A percentile compares a stretch with the other conserved stretches of the same genome.
Conservation (phyloP, 1,140 invertebrate genomes). For the Callitettix versicolor region DNA sequence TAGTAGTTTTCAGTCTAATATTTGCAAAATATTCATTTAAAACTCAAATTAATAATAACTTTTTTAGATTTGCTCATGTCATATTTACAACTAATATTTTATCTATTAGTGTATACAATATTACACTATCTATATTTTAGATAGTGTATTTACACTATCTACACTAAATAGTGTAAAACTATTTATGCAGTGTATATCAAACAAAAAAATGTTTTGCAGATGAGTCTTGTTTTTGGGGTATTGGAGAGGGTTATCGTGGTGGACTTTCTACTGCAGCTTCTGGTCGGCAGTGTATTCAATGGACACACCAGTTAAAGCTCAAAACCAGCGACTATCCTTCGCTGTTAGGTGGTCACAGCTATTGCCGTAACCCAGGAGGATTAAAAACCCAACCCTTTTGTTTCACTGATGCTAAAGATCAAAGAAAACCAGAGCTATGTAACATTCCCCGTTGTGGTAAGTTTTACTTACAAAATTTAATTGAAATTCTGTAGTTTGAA, state of each 20-base stretch:
- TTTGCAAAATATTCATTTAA: no score
- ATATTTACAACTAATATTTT: no score
- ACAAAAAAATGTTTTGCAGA: slow-evolving; percentile 37
- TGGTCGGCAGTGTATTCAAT: slow-evolving; percentile 67
- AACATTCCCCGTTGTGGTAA: slow-evolving; percentile 73
- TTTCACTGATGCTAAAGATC: slow-evolving; percentile 55
- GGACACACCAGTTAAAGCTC: slow-evolving; percentile 67
- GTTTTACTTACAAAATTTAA: slow-evolving; percentile 21
- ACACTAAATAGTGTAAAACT: no score
- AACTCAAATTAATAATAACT: no score
- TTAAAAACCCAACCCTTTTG: slow-evolving; percentile 81
- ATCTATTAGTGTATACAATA: no score
- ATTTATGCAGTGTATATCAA: no score
- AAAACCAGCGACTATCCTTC: slow-evolving; percentile 68
- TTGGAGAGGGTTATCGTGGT: slow-evolving; percentile 71
- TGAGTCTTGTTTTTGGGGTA: slow-evolving; percentile 76
- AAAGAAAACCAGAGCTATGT: slow-evolving; percentile 60
- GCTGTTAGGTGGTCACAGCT: slow-evolving; percentile 76
- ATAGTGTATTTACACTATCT: no score
- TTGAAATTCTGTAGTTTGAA: neutral
- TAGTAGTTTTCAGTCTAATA: no score
- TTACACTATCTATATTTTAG: no score
- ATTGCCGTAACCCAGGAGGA: slow-evolving; percentile 84
- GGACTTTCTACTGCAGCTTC: slow-evolving; percentile 56
- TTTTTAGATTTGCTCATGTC: no score